Base-by-base conservation (phyloP, 1,140 invertebrate genomes). In the Drosophila tsacasi region DNA sequence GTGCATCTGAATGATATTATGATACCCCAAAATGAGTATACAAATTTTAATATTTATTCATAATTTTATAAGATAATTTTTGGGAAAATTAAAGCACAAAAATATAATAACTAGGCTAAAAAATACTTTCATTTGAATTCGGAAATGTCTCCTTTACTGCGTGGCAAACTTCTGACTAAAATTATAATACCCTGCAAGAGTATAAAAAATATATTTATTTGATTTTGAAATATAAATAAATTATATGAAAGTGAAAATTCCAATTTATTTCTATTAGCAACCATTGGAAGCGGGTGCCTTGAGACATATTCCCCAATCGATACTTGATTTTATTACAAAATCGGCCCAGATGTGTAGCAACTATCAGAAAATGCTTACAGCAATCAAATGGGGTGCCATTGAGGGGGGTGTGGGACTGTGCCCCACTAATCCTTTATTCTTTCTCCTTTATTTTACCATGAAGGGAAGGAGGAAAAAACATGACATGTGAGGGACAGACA, bases 401-500 rank as follows among this genome's bases (percentile, higher is more conserved):
- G 32, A 21, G 62, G 55, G 27, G 57, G 55, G 35, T 19, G 49
- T 49, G 50, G 50, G 63, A 54, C 49, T 59, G 60, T 59, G 60
- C 35, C 44, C 68, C n/a, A 65, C 60, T 65, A 74, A 76, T 76
- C 60, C 52, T 65, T 74, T 58, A 44, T 25, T 63, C 42, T 23
- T 37, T 27, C 44, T 52, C 39, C 68, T 35, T 62, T 25, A 25
- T 5, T 35, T 46, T 42, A 19, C 10, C 15, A 23, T 5, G 32
- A 30, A 49, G 25, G 30, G 21, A 8, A 19, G 10, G 10, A 13
- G 49, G 12, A 13, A 54, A 40, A 49, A 76, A 73, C 63, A 57
- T 35, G 61, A 71, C 71, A 82, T 73, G 79, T 67, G 50, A 66
- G 60, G 55, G 62, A 77, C 59, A 75, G 59, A 30, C 21, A 44